A percentile compares a stretch with the other conserved stretches of the same genome.
Evolutionary conservation across 2,888 invertebrate species (phyloP).

Genomic region (Lithophane semibrunnea): DNA sequence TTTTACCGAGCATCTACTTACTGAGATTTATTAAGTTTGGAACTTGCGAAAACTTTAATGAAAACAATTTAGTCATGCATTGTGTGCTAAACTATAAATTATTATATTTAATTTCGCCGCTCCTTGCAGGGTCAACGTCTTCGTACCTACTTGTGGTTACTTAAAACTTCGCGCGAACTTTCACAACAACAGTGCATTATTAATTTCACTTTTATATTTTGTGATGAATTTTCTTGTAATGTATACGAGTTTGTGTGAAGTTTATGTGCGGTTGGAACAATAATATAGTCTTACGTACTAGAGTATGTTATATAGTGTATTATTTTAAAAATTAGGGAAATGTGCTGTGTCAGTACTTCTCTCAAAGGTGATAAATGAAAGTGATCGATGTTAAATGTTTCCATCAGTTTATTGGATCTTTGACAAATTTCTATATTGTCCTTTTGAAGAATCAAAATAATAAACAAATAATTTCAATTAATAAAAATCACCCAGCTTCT

Average conservation of each 20-base stretch:
- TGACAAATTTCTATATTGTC: background rate
- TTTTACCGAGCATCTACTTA: background rate
- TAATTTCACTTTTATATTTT: constrained; percentile 33
- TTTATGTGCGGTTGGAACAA: background rate
- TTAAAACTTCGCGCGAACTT: constrained; percentile 37
- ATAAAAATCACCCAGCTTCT: background rate
- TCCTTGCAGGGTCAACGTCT: constrained; percentile 20
- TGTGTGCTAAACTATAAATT: constrained; percentile 26
- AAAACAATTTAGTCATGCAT: constrained; percentile 21
- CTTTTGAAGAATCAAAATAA: background rate
- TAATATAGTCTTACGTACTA: background rate
- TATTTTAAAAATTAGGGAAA: background rate
- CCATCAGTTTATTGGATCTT: background rate
- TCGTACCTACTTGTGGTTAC: constrained; percentile 18
- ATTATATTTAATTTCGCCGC: constrained; percentile 17
- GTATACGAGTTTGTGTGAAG: background rate
- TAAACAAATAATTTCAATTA: background rate
- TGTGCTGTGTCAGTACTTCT: background rate
- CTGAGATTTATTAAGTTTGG: background rate
- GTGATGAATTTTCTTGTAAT: constrained; percentile 9
- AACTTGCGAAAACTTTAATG: constrained; percentile 5
- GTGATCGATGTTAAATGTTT: background rate
- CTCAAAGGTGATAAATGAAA: background rate
- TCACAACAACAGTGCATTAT: constrained; percentile 35
- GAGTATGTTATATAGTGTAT: background rate